Base-by-base conservation (phyloP, 2,113 vertebrate species). In the Gallinago undulata region DNA sequence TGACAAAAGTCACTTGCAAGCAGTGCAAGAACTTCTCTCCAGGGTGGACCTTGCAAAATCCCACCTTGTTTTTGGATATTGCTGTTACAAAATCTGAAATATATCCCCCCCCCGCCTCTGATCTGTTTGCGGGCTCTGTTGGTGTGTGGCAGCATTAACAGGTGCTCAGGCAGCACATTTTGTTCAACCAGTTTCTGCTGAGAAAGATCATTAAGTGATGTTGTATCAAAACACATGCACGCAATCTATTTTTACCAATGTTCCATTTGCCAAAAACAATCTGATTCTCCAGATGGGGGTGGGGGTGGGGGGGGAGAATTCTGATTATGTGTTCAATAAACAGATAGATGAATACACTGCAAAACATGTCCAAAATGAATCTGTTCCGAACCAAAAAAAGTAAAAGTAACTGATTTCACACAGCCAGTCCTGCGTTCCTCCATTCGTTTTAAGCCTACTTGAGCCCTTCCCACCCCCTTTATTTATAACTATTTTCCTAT, bases 211-310 rank as follows among this genome's bases (percentile, higher is more conserved):
- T 86, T 83, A 89, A 68, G 72, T 0, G 4, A 11, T 89, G 75
- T 72, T 97, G 92, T 68, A 91, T 86, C 85, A 81, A 95, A 87
- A 87, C 73, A 87, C 73, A 92, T 0, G 33, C 51, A 78, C 37
- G 72, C 25, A 56, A 80, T 70, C 83, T 88, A 90, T 90, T 96
- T 94, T 70, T 90, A 82, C 47, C 1, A 5, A 11, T 3, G 21
- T 19, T 51, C 11, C 11, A 0, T 84, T 93, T 92, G 88, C 85
- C 96, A 96, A 74, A 76, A 43, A 43, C 35, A 27, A 55, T 66
- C 50, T 11, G 2, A 22, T 80, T 83, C 55, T 74, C 55, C 88
- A 94, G 90, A 94, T 53, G 67, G 14, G 47, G 60, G 33, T 41
- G 4, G 13, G 7, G 39, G 37, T 9, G 37, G 37, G 45, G 60